phyloP scores from a whole-genome alignment of 1,140 invertebrate species.

The Leptopilina boulardi region DNA sequence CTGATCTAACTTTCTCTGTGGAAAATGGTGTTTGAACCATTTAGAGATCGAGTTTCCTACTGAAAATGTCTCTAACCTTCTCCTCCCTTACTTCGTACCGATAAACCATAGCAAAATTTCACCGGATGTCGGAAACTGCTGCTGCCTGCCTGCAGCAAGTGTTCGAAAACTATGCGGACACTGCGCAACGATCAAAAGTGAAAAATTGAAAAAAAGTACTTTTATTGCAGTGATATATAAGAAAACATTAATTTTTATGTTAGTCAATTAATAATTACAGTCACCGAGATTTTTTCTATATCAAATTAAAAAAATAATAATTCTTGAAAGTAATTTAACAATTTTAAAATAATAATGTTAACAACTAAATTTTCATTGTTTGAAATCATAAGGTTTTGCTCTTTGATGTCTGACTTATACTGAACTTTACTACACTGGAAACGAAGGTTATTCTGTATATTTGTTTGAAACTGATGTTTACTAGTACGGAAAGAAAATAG shows the following conservation, averaged over 20 bases:
- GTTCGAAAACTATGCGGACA: neutral
- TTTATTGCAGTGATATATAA: neutral
- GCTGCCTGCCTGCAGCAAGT: conserved; percentile 15
- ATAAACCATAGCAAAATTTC: conserved; percentile 26
- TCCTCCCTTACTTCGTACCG: conserved; percentile 4
- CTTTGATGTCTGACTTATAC: too few relatives aligned
- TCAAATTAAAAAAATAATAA: too few relatives aligned
- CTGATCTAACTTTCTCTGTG: neutral
- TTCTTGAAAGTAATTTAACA: too few relatives aligned
- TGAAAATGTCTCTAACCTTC: conserved; percentile 24
- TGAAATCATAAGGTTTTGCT: too few relatives aligned
- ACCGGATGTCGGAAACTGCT: conserved; percentile 32
- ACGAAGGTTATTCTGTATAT: too few relatives aligned
- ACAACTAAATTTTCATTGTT: too few relatives aligned
- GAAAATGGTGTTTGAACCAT: neutral
- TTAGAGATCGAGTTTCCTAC: conserved; percentile 13
- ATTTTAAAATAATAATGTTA: too few relatives aligned
- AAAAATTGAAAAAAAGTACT: neutral
- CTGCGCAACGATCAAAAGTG: neutral
- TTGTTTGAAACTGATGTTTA: too few relatives aligned
- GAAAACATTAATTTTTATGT: neutral
- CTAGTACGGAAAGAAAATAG: too few relatives aligned
- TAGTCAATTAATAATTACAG: too few relatives aligned
- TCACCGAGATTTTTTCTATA: too few relatives aligned
- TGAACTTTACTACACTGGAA: too few relatives aligned